These are phyloP conservation scores for Drosophila mettleri DNA, from an alignment of 2,888 invertebrate species.

Conservation along the genomic window DNA sequence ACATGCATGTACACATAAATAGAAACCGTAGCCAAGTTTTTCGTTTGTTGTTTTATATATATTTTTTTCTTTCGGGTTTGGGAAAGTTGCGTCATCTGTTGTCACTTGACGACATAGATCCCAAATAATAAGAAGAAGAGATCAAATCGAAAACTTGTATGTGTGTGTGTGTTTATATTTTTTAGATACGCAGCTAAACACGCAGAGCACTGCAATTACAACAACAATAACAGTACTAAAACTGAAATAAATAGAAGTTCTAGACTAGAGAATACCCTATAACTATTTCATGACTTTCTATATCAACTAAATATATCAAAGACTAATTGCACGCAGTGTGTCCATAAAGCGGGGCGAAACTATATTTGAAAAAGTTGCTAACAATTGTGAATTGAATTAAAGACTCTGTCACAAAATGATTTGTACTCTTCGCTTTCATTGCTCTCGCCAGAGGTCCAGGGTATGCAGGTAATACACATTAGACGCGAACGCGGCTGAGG, in stretches of 20 bases:
- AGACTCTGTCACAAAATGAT: background rate
- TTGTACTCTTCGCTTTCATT: background rate
- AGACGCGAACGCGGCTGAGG: background rate
- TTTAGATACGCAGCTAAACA: slow-evolving; percentile 31
- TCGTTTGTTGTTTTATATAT: slow-evolving; percentile 3
- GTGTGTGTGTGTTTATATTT: slow-evolving; percentile 10
- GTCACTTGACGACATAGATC: slow-evolving; percentile 43
- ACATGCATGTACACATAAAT: slow-evolving; percentile 29
- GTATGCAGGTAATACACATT: slow-evolving; percentile 22
- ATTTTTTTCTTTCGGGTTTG: slow-evolving; percentile 15
- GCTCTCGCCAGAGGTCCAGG: slow-evolving; percentile 5
- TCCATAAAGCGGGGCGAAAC: too few relatives aligned
- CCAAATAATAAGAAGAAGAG: slow-evolving; percentile 27
- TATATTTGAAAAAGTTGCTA: background rate
- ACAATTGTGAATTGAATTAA: background rate
- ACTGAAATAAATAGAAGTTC: background rate
- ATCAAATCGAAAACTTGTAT: slow-evolving; percentile 25
- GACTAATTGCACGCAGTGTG: too few relatives aligned
- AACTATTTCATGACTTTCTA: background rate
- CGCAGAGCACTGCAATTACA: slow-evolving; percentile 33
- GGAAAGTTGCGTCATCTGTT: slow-evolving; percentile 54
- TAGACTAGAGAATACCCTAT: slow-evolving; percentile 2
- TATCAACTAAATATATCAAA: too few relatives aligned
- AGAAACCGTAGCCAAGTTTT: slow-evolving; percentile 39
- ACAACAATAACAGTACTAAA: slow-evolving; percentile 9